Conservation (phyloP, 2,797 vertebrate species). For the Astyanax mexicanus region DNA sequence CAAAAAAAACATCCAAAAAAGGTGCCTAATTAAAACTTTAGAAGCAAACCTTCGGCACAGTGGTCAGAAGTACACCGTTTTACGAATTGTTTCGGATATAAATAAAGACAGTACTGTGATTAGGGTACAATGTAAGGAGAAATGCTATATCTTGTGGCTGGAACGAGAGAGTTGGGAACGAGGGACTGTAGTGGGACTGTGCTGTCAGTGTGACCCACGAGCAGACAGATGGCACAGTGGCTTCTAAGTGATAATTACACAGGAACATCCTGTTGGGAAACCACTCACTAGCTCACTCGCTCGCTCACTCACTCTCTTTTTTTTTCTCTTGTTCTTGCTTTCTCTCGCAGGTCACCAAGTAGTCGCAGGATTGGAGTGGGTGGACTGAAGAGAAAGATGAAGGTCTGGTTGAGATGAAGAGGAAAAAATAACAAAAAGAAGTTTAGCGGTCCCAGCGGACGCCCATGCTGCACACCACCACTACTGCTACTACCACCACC, state of each 20-base stretch:
- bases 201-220: constrained; percentile 55
- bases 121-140: not conserved
- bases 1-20: no score
- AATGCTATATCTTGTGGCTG: constrained; percentile 42
- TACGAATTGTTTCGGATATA: no score
- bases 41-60: no score
- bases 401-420: constrained; percentile 49
- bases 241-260: constrained; percentile 71
- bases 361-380: constrained; percentile 58
- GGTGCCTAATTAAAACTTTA: no score
- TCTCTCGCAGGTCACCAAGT: constrained; percentile 69
- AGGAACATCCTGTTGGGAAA: constrained; percentile 67
- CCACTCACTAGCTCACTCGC: constrained; percentile 26
- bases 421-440: constrained; percentile 36
- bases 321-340: no score
- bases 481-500: no score
- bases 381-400: constrained; percentile 46
- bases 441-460: constrained; percentile 57
- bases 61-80: not conserved
- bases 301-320: no score
- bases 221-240: constrained; percentile 72
- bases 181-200: not conserved
- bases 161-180: constrained; percentile 54
- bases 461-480: constrained; percentile 50
- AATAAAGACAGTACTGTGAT: not conserved